Base-by-base conservation (phyloP, 2,888 invertebrate genomes). In the Acanthosepion esculentum region DNA sequence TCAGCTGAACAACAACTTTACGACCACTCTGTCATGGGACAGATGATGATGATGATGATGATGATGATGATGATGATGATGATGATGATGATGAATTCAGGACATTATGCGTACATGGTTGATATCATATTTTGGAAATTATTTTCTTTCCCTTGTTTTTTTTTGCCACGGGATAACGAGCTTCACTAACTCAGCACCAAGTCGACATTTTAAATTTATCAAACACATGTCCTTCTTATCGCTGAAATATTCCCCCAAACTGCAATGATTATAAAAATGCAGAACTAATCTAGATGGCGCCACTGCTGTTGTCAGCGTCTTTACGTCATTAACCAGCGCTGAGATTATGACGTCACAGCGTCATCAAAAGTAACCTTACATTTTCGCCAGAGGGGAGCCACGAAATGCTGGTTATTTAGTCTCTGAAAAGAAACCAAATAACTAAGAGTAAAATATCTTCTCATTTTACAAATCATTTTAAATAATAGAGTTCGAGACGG, bases 221-320 rank as follows among this genome's bases (percentile, higher is more conserved):
- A 6, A 20, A 23, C 5, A 23, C 23, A 59, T 59, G 20, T 6
- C 59, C 23, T 20, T 7, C 23, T 26, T 55, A 20, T 20, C 20
- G 20, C 55, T 55, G 55, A 59, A 59, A 59, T 23, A 59, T 23
- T 6, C 59, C 59, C 23, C 23, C 23, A 7, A 23, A 50, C 6
- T 59, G 29, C n/a, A 78, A 78, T n/a, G n/a, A 59, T 59, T 59
- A 59, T 23, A 59, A 78, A 78, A 78, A 78, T 78, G 78, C 78
- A 78, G n/a, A 78, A 78, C 78, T 78, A 78, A 78, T 78, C 78
- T 78, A 78, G 33, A 78, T 78, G 78, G 78, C 78, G 78, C 78
- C 78, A 33, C 12, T 78, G n/a, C 78, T 78, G n/a, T 78, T n/a
- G 78, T 33, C n/a, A 78, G 78, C n/a, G 78, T 78, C 78, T 78